Conservation (phyloP, 2,113 vertebrate species). For the Thymallus thymallus region DNA sequence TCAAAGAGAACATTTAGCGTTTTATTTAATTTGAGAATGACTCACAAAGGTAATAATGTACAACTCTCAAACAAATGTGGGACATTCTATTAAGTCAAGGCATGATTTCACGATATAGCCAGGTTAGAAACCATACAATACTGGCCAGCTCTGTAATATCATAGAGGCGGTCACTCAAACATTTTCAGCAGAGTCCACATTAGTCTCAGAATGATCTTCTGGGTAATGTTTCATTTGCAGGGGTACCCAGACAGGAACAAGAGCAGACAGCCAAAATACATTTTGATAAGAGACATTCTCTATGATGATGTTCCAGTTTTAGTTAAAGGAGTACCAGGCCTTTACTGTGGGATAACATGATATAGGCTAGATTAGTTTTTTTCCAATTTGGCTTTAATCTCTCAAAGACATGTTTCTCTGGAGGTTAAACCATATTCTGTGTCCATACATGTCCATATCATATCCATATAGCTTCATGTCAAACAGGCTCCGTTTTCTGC, state of each 20-base stretch:
- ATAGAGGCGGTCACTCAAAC: conserved; percentile 54
- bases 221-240: conserved; percentile 34
- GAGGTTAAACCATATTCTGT: neutral
- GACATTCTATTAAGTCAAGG: conserved; percentile 27
- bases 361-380: conserved; percentile 29
- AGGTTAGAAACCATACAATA: conserved; percentile 45
- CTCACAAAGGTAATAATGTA: neutral
- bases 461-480: neutral
- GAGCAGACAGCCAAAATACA: conserved; percentile 42
- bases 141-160: conserved; percentile 31
- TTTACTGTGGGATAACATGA: conserved; percentile 50
- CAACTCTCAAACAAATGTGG: conserved; percentile 40
- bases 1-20: conserved; percentile 31
- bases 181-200: conserved; percentile 51
- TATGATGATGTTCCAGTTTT: conserved; percentile 48
- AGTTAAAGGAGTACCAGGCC: conserved; percentile 22
- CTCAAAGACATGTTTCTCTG: conserved; percentile 39
- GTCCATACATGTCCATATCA: neutral
- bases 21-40: neutral
- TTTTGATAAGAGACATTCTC: conserved; percentile 47
- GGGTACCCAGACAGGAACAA: conserved; percentile 26
- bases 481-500: neutral
- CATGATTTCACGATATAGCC: conserved; percentile 49
- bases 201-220: conserved; percentile 64
- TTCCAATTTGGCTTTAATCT: conserved; percentile 44